Evolutionary conservation across 2,888 invertebrate genomes (phyloP).

Genomic region (Sesia bembeciformis): DNA sequence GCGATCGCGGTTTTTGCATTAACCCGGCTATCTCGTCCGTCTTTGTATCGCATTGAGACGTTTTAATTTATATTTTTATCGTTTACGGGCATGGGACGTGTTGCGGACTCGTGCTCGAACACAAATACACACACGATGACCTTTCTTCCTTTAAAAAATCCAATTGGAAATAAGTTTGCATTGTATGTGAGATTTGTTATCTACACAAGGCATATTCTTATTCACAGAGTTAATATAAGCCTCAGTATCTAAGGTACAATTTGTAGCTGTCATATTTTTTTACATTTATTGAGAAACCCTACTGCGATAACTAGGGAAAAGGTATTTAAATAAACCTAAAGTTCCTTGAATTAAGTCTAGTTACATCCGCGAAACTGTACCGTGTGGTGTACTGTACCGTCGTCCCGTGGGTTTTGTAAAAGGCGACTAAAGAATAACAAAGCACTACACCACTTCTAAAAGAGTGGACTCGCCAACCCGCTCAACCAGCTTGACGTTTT

Average conservation of each 20-base stretch:
- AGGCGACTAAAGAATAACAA: no score
- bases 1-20: slow-evolving; percentile 44
- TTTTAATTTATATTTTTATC: slow-evolving; percentile 66
- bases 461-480: no score
- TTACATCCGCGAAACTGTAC: no score
- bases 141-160: slow-evolving; percentile 15
- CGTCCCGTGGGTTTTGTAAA: no score
- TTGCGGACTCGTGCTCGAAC: slow-evolving; percentile 7
- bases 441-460: no score
- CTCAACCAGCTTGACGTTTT: no score
- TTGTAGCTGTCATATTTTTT: no score
- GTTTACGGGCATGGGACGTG: slow-evolving; percentile 13
- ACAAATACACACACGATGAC: not conserved
- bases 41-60: slow-evolving; percentile 43
- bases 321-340: no score
- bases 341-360: no score
- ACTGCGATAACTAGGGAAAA: no score
- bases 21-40: slow-evolving; percentile 47
- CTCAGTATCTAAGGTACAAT: not conserved
- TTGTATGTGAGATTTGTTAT: not conserved
- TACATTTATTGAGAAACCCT: no score
- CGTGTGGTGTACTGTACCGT: no score
- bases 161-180: slow-evolving; percentile 2
- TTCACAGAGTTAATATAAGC: not conserved
- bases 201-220: not conserved